A percentile compares a stretch with the other conserved stretches of the same genome.
These are phyloP conservation scores for Antennarius striatus DNA, from an alignment of 2,113 vertebrate species.

Conservation along the genomic window DNA sequence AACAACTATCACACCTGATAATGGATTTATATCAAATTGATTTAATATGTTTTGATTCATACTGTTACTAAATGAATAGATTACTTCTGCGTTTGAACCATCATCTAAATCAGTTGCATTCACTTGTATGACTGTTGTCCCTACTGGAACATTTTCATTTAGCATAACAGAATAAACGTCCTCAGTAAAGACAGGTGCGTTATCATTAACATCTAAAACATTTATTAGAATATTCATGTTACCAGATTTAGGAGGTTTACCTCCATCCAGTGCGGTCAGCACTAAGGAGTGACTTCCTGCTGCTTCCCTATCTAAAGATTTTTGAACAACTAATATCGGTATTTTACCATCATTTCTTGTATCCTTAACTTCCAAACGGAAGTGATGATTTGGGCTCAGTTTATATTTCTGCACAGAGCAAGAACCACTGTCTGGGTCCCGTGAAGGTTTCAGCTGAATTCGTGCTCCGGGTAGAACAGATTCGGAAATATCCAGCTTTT, in stretches of 20 bases:
- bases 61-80: slow-evolving; percentile 67
- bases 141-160: slow-evolving; percentile 43
- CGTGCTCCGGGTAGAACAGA: slow-evolving; percentile 62
- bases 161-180: slow-evolving; percentile 43
- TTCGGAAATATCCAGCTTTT: slow-evolving; percentile 71
- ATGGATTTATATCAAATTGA: slow-evolving; percentile 49
- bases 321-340: slow-evolving; percentile 66
- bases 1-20: slow-evolving; percentile 64
- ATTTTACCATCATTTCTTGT: slow-evolving; percentile 63
- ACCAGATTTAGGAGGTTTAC: slow-evolving; percentile 65
- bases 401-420: slow-evolving; percentile 79
- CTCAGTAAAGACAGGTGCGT: slow-evolving; percentile 64
- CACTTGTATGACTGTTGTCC: slow-evolving; percentile 62
- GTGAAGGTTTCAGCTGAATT: slow-evolving; percentile 73
- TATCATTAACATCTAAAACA: slow-evolving; percentile 76
- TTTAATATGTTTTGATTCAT: slow-evolving; percentile 34
- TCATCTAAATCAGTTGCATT: slow-evolving; percentile 76
- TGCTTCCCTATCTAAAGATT: slow-evolving; percentile 70
- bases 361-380: slow-evolving; percentile 69
- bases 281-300: slow-evolving; percentile 41
- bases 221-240: slow-evolving; percentile 57
- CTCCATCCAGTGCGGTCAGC: slow-evolving; percentile 73
- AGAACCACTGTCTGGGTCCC: slow-evolving; percentile 75
- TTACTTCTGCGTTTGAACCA: slow-evolving; percentile 64
- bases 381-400: slow-evolving; percentile 66